Base-by-base conservation (phyloP, 2,888 invertebrate species). In the Hydropsyche betteni region DNA sequence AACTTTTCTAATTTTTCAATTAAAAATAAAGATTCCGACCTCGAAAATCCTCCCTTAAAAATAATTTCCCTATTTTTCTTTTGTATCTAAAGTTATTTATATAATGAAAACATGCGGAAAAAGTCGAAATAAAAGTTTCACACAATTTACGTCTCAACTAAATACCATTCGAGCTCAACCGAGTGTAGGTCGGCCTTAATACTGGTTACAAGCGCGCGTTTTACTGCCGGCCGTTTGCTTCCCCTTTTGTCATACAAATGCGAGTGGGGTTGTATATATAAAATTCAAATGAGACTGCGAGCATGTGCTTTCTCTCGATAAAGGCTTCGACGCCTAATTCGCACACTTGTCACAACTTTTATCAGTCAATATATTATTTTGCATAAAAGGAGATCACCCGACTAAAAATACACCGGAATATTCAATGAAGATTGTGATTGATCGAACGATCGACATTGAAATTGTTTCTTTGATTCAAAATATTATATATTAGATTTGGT, bases 211-310 rank as follows among this genome's bases (percentile, higher is more conserved):
- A 16, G 52, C 52, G 14, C 24, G 24, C 70, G 36, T 24, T 72
- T 72, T 72, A 72, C 72, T 72, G 58, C 58, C 72, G 38, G 58
- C 38, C 72, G 72, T 72, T 72, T 72, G 53, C 38, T 61, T 24
- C 72, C 52, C 36, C 72, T 64, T 72, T 72, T 72, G 72, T 72
- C 72, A 72, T 61, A 72, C 72, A 51, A 58, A 72, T 70, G 44
- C 12, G 34, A 69, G 44, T 36, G n/a, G 69, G 14, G n/a, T 16
- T 12, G 70, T 34, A 24, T 10, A 53, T 51, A 70, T 70, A 70
- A 70, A 70, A 70, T 70, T 70, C 70, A 70, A 70, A 70, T 53
- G 70, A 36, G 70, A 36, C 34, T 64, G 64, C 34, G 64, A 64
- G 36, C 36, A 64, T 64, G 64, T 64, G 64, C 36, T 64, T 64